Conservation (phyloP, 2,797 vertebrate species). For the Rhinoraja longicauda region DNA sequence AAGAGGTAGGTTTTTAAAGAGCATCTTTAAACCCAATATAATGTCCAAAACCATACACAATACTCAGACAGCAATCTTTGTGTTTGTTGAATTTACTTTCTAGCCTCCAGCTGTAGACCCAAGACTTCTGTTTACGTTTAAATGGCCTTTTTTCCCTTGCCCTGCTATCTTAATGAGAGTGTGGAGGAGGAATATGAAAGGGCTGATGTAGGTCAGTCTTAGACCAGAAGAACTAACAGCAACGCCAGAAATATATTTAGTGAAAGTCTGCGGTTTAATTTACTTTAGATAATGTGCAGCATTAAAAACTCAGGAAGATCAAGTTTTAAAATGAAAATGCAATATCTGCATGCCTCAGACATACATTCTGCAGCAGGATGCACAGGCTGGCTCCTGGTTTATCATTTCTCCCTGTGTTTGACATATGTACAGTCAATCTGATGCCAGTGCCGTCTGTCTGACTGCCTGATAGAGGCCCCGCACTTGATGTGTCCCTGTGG, state of each 20-base stretch:
- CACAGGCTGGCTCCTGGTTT: constrained; percentile 17
- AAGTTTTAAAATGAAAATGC: not conserved
- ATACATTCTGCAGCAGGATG: not conserved
- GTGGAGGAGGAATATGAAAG: not conserved
- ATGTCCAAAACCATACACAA: not conserved
- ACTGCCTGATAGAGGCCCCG: not conserved
- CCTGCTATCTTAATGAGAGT: not conserved
- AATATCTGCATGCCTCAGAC: not conserved
- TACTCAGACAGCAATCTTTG: not conserved
- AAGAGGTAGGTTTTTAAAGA: not conserved
- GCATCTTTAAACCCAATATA: not conserved
- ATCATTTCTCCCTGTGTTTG: constrained; percentile 29
- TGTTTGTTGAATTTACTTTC: not conserved
- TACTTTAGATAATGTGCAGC: not conserved
- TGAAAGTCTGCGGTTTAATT: not conserved
- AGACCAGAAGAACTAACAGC: not conserved
- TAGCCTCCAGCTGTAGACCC: not conserved
- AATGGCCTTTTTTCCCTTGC: not conserved
- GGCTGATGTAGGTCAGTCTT: not conserved
- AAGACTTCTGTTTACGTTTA: not conserved
- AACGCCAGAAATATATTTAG: not conserved
- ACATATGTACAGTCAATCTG: constrained; percentile 30
- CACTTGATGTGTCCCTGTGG: constrained; percentile 5
- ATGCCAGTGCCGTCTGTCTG: constrained; percentile 28
- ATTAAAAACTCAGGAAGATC: not conserved